Conservation (phyloP, 2,113 vertebrate genomes). For the Speoplatyrhinus poulsoni region DNA sequence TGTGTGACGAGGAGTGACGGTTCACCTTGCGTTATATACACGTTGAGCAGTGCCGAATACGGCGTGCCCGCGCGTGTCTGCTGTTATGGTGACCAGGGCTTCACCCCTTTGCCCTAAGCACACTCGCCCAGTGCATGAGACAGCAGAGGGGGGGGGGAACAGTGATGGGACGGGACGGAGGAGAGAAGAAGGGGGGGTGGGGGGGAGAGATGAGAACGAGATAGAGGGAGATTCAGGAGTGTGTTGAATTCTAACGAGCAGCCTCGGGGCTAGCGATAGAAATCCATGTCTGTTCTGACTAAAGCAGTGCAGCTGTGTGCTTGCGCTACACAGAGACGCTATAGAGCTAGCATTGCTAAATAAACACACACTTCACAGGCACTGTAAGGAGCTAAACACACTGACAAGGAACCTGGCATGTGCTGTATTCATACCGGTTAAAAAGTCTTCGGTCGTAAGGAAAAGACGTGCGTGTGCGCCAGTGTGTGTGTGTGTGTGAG, state of each 20-base stretch:
- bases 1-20: background rate
- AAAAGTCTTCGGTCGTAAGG: background rate
- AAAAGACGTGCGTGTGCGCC: too few species aligned
- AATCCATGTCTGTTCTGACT: slow-evolving; percentile 67
- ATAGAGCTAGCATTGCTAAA: slow-evolving; percentile 47
- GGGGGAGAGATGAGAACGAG: background rate
- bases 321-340: slow-evolving; percentile 50
- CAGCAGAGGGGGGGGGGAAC: slow-evolving; percentile 8
- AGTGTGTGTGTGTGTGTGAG: background rate
- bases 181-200: background rate
- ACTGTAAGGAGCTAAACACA: slow-evolving; percentile 17
- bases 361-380: slow-evolving; percentile 54
- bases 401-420: slow-evolving; percentile 31
- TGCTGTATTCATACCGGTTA: slow-evolving; percentile 5
- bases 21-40: slow-evolving; percentile 4
- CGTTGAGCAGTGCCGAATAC: background rate
- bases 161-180: slow-evolving; percentile 1
- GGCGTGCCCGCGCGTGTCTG: slow-evolving; percentile 24
- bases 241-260: slow-evolving; percentile 65
- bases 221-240: slow-evolving; percentile 37
- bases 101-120: slow-evolving; percentile 42
- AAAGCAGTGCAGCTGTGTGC: slow-evolving; percentile 64
- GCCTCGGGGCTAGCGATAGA: slow-evolving; percentile 63
- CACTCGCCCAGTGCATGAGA: slow-evolving; percentile 36
- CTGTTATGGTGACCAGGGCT: slow-evolving; percentile 52